phyloP scores from a whole-genome alignment of 2,888 invertebrate species.

The Macrosoma leucophasiata region DNA sequence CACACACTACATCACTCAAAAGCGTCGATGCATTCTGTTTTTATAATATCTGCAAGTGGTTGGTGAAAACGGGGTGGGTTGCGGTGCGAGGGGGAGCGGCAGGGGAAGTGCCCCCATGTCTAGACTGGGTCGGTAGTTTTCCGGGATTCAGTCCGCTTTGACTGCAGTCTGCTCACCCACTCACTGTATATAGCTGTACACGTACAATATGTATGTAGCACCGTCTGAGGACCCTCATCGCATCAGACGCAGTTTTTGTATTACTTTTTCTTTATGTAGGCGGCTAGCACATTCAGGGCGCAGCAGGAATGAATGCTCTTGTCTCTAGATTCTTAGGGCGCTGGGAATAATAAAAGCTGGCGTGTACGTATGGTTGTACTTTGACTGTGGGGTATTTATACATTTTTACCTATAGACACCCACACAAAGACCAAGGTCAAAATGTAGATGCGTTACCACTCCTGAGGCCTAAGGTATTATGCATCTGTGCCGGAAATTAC shows the following conservation, averaged over 20 bases:
- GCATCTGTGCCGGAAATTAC: too few species aligned
- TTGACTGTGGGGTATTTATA: neutral
- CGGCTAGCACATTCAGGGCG: slow-evolving; percentile 35
- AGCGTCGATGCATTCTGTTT: slow-evolving; percentile 59
- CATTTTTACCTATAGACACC: too few species aligned
- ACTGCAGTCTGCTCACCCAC: slow-evolving; percentile 72
- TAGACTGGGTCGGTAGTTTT: slow-evolving; percentile 78
- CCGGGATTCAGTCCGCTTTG: slow-evolving; percentile 73
- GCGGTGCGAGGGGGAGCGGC: slow-evolving; percentile 30
- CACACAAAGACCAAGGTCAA: too few species aligned
- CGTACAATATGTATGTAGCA: slow-evolving; percentile 34
- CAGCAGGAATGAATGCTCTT: slow-evolving; percentile 43
- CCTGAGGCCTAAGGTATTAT: too few species aligned
- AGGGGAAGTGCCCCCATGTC: slow-evolving; percentile 73
- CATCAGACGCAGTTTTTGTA: slow-evolving; percentile 57
- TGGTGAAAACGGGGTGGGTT: slow-evolving; percentile 59
- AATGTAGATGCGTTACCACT: too few species aligned
- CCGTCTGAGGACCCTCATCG: slow-evolving; percentile 67
- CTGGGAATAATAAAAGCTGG: slow-evolving; percentile 37
- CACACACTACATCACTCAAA: slow-evolving; percentile 56
- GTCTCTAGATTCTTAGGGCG: slow-evolving; percentile 43
- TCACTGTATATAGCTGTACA: slow-evolving; percentile 62
- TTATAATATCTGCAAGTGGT: slow-evolving; percentile 62
- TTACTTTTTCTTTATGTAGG: slow-evolving; percentile 47
- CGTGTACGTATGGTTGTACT: too few species aligned